Conservation (phyloP, 2,888 invertebrate genomes). For the Clivina fossor region DNA sequence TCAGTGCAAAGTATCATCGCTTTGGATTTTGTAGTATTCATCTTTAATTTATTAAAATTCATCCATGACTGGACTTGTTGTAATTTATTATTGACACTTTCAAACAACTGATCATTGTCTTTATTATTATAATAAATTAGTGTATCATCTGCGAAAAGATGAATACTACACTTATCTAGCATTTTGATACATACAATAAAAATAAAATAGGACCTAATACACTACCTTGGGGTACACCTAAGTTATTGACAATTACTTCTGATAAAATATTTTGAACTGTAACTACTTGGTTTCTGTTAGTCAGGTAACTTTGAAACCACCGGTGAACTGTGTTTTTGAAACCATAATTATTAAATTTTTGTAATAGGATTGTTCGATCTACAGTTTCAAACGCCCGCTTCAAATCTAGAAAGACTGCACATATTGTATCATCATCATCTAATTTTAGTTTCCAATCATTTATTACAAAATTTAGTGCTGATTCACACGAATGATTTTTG, state of each 20-base stretch:
- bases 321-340: not conserved
- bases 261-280: not conserved
- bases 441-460: slow-evolving; percentile 27
- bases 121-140: not conserved
- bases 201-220: slow-evolving; percentile 5
- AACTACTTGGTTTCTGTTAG: not conserved
- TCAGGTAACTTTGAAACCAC: slow-evolving; percentile 4
- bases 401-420: slow-evolving; percentile 36
- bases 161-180: not conserved
- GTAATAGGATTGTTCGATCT: slow-evolving; percentile 26
- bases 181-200: slow-evolving; percentile 2
- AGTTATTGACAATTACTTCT: not conserved
- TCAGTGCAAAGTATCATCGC: not conserved
- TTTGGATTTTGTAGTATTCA: slow-evolving; percentile 5
- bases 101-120: not conserved
- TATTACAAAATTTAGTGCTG: slow-evolving; percentile 27
- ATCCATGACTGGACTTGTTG: not conserved
- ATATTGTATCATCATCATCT: slow-evolving; percentile 22
- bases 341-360: slow-evolving; percentile 19
- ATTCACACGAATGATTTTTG: slow-evolving; percentile 35
- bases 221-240: slow-evolving; percentile 2
- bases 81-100: not conserved
- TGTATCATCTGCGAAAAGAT: slow-evolving; percentile 4
- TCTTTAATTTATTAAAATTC: not conserved
- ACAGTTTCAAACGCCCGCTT: slow-evolving; percentile 35